These are phyloP conservation scores for Hyles euphorbiae DNA, from an alignment of 1,140 invertebrate genomes.

Conservation along the genomic window DNA sequence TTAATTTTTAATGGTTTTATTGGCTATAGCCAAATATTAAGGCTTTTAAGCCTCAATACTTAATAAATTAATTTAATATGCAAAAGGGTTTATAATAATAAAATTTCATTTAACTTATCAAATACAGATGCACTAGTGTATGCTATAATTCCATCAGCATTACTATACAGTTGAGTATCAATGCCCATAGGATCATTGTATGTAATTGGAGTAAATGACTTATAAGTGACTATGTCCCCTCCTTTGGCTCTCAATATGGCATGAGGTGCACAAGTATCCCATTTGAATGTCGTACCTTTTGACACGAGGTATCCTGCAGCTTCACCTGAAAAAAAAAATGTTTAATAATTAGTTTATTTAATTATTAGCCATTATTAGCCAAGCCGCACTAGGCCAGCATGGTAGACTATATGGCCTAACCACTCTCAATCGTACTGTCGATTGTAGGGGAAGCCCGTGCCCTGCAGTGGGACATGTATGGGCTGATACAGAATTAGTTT, in stretches of 20 bases:
- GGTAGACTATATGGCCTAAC: no score
- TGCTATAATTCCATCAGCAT: conserved; percentile 56
- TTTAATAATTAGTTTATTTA: no score
- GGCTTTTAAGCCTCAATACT: no score
- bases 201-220: conserved; percentile 30
- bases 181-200: conserved; percentile 44
- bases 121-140: conserved; percentile 32
- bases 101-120: conserved; percentile 35
- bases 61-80: no score
- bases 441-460: no score
- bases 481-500: no score
- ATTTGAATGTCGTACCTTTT: conserved; percentile 86
- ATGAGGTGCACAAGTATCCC: conserved; percentile 92
- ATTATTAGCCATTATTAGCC: no score
- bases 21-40: no score
- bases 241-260: conserved; percentile 79
- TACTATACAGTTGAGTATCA: conserved; percentile 47
- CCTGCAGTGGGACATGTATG: no score
- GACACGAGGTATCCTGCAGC: conserved; percentile 88
- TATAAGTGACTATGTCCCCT: conserved; percentile 43
- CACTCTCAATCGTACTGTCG: no score
- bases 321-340: conserved; percentile 69
- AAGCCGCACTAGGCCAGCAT: no score
- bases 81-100: not conserved
- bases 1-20: no score